Conservation (phyloP, 2,888 invertebrate genomes). For the Drosophila tanythrix region DNA sequence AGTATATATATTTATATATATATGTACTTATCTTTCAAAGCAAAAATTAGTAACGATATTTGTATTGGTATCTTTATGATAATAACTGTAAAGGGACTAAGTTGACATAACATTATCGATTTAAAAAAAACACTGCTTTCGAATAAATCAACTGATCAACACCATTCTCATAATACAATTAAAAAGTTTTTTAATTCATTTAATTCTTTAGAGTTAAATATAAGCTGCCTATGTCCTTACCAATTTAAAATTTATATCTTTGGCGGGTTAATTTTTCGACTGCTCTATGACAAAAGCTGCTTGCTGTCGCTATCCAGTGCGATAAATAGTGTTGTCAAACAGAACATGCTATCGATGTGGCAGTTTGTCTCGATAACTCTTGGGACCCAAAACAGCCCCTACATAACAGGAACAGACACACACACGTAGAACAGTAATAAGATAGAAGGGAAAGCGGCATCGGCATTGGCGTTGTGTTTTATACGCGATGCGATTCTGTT, state of each 20-base stretch:
- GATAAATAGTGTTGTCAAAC: conserved; percentile 35
- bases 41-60: conserved; percentile 38
- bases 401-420: conserved; percentile 14
- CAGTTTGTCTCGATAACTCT: conserved; percentile 31
- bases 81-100: conserved; percentile 66
- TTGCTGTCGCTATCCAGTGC: not conserved
- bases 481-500: conserved; percentile 62
- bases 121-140: conserved; percentile 61
- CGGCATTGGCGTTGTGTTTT: conserved; percentile 49
- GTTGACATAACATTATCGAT: conserved; percentile 52
- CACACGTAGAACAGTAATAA: conserved; percentile 2
- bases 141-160: conserved; percentile 70
- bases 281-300: conserved; percentile 37
- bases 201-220: not conserved
- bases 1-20: conserved; percentile 32
- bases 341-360: conserved; percentile 14
- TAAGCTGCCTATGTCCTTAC: not conserved
- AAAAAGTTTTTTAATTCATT: not conserved
- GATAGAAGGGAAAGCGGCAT: conserved; percentile 42
- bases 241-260: conserved; percentile 11
- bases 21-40: conserved; percentile 40
- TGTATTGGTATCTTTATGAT: conserved; percentile 58
- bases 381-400: conserved; percentile 45
- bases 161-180: conserved; percentile 32
- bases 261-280: not conserved